Conservation (phyloP, 2,888 invertebrate genomes). For the Pandemis corylana region DNA sequence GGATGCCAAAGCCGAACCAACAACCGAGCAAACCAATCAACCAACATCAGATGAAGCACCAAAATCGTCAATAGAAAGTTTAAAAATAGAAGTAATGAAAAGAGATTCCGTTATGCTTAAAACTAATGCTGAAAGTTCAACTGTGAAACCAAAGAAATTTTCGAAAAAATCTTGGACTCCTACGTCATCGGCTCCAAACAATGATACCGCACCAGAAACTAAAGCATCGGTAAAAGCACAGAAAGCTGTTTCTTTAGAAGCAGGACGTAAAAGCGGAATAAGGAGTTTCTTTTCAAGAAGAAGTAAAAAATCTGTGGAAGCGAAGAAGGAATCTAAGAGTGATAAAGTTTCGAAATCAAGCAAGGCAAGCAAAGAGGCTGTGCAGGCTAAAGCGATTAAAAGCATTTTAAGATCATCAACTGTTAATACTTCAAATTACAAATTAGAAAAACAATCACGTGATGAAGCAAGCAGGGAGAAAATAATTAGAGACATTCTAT, state of each 20-base stretch:
- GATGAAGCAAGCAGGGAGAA: neutral
- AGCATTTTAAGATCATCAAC: neutral
- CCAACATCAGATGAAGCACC: neutral
- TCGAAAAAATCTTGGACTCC: constrained; percentile 1
- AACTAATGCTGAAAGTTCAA: neutral
- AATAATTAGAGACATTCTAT: neutral
- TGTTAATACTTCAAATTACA: neutral
- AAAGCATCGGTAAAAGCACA: neutral
- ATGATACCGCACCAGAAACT: neutral
- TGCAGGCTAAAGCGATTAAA: neutral
- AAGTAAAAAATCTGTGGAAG: neutral
- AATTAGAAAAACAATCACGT: neutral
- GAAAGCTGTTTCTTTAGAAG: neutral
- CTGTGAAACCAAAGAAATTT: neutral
- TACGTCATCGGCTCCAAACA: neutral
- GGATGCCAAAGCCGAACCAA: neutral
- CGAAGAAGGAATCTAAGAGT: neutral
- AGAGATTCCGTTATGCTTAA: neutral
- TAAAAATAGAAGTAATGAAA: neutral
- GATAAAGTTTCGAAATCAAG: neutral
- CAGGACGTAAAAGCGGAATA: neutral
- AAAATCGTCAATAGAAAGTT: neutral
- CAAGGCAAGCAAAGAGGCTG: neutral
- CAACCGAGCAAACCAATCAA: neutral
- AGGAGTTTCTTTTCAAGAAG: neutral